Base-by-base conservation (phyloP, 1,140 invertebrate species). In the Drosophila nebulosa region DNA sequence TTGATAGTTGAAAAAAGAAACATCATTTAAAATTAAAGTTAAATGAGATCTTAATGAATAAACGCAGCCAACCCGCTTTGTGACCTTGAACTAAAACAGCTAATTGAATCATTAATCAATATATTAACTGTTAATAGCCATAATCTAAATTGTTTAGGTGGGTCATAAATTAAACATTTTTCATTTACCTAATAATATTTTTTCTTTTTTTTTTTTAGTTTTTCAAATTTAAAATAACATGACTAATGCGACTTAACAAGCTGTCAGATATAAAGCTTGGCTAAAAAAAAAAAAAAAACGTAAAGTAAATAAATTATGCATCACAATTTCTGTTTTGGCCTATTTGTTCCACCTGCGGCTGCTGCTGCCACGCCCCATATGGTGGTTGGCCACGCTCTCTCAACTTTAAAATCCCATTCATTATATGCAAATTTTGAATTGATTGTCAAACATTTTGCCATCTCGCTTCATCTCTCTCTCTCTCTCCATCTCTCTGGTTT, bases 361-460 rank as follows among this genome's bases (percentile, higher is more conserved):
- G 21, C 39, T 46, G 39, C 4, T 46, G 39, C 39, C 39, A 46
- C 39, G 39, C 39, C 39, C 16, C 39, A 2, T 42, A 14, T 42
- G 14, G 14, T 18, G 39, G 39, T 42, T 7, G 14, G 14, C 39
- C 39, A 46, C 18, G 39, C 16, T 46, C 39, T 46, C 39, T 46
- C 39, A 46, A 46, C 39, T 46, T 46, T 46, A 46, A 9, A 46
- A 46, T 46, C 12, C 18, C 39, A 46, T 46, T 46, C 39, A 46
- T 46, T 46, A 46, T 46, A 46, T 46, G 39, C 39, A 46, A 46
- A 46, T n/a, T n/a, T n/a, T 46, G 39, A 46, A 46, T 46, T 46
- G 39, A 46, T 46, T 46, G 39, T 46, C 39, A 46, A 46, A 46
- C 39, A 46, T 46, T 46, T 21, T 21, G 16, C 16, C 10, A 1